Evolutionary conservation across 92 coral and sea anemone genomes (phyloP).

Genomic region (Virgularia gustaviana): DNA sequence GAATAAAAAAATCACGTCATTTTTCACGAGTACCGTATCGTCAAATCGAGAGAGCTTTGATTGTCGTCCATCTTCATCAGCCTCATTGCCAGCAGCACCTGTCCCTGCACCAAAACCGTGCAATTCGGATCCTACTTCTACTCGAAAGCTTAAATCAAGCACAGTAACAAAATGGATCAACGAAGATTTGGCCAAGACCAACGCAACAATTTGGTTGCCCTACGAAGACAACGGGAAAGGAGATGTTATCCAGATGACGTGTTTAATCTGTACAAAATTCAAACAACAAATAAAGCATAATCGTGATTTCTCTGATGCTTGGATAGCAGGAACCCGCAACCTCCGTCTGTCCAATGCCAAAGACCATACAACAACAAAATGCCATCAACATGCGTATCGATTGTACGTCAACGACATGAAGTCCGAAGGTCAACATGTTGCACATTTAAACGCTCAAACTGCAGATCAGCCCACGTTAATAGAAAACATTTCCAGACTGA

Average conservation of each 20-base stretch:
- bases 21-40: too few relatives aligned
- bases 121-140: too few relatives aligned
- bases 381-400: background rate
- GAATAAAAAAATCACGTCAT: too few relatives aligned
- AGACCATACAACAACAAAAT: background rate
- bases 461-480: background rate
- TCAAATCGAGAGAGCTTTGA: too few relatives aligned
- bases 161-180: constrained; percentile 1
- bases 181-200: background rate
- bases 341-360: background rate
- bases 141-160: too few relatives aligned
- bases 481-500: background rate
- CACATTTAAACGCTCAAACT: background rate
- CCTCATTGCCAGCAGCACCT: too few relatives aligned
- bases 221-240: background rate
- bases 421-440: background rate
- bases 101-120: too few relatives aligned
- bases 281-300: constrained; percentile 11
- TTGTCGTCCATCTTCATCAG: too few relatives aligned
- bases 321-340: background rate
- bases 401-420: background rate
- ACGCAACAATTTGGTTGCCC: background rate
- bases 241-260: background rate
- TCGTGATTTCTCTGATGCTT: background rate
- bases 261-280: background rate